Base-by-base conservation (phyloP, 2,797 vertebrate species). In the Hybognathus amarus region DNA sequence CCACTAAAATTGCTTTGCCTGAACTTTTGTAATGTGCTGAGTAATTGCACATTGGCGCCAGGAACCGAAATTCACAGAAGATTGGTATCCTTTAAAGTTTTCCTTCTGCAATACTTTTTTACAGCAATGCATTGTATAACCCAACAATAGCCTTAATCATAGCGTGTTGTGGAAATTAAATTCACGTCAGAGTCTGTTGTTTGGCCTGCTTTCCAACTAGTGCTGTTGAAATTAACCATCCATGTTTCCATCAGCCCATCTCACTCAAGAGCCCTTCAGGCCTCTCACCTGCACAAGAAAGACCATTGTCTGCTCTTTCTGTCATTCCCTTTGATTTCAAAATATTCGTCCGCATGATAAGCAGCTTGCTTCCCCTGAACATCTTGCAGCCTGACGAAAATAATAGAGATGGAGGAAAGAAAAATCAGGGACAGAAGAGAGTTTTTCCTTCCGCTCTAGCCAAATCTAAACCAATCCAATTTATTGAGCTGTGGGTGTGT, bases 401-500 rank as follows among this genome's bases (percentile, higher is more conserved):
- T 79, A 83, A 84, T 86, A 84, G 50, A 56, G 15, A 40, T 54
- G 20, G 12, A 61, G 56, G 52, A 45, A 20, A 68, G 30, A 36
- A 66, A 75, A 69, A 63, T 59, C 42, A 24, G 5, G 18, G 30
- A 75, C 12, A 11, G 77, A 20, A 30, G 33, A 71, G 79, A 70
- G 68, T 63, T 75, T 56, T 73, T 54, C 54, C 64, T 66, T 24
- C 10, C 4, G 3, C 40, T 45, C 22, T 27, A 15, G 68, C 24
- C 83, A 83, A 79, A 83, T 59, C 61, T 54, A 69, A 87, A 82
- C 38, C 52, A 76, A 68, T 77, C 54, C 80, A 77, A 69, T 85
- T 78, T 79, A 63, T 83, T 50, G 76, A 85, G 77, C 61, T 56
- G 45, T 85, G 80, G 64, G 76, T 83, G 80, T 89, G 85, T 63